These are phyloP conservation scores for Athetis lepigone DNA, from an alignment of 2,888 invertebrate genomes.

Conservation along the genomic window DNA sequence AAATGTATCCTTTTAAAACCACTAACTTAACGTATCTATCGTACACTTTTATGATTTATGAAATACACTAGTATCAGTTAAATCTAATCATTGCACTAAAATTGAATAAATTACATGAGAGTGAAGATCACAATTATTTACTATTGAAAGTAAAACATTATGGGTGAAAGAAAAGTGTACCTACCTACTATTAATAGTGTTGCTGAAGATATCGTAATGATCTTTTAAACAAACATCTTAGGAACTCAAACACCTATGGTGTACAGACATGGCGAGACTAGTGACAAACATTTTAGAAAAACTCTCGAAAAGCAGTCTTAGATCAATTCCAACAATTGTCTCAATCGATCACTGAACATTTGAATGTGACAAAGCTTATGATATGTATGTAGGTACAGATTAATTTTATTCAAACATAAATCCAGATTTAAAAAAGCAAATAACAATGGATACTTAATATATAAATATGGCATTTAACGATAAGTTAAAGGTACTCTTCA, in stretches of 20 bases:
- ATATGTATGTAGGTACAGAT: constrained; percentile 81
- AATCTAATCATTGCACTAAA: constrained; percentile 90
- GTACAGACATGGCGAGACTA: constrained; percentile 71
- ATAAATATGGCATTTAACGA: constrained; percentile 90
- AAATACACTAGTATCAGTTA: constrained; percentile 85
- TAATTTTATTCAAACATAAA: constrained; percentile 69
- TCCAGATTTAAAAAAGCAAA: constrained; percentile 76
- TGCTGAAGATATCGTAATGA: constrained; percentile 66
- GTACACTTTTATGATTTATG: constrained; percentile 80
- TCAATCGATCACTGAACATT: constrained; percentile 68
- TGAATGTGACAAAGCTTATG: constrained; percentile 68
- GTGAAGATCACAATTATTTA: constrained; percentile 82
- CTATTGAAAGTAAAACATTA: constrained; percentile 73
- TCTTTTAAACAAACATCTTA: constrained; percentile 66
- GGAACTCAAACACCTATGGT: constrained; percentile 75
- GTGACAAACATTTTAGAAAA: constrained; percentile 73
- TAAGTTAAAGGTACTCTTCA: constrained; percentile 87
- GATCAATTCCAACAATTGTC: constrained; percentile 87
- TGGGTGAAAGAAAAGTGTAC: constrained; percentile 71
- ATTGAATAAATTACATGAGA: constrained; percentile 88
- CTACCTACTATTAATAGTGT: constrained; percentile 74
- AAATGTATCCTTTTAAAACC: constrained; percentile 80
- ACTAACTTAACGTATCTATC: constrained; percentile 84
- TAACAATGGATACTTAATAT: constrained; percentile 84
- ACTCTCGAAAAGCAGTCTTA: constrained; percentile 86